Percentiles rank a stretch among this genome's conserved stretches.
Evolutionary conservation across 2,888 invertebrate species (phyloP).

Genomic region (Heteromurus nitidus): DNA sequence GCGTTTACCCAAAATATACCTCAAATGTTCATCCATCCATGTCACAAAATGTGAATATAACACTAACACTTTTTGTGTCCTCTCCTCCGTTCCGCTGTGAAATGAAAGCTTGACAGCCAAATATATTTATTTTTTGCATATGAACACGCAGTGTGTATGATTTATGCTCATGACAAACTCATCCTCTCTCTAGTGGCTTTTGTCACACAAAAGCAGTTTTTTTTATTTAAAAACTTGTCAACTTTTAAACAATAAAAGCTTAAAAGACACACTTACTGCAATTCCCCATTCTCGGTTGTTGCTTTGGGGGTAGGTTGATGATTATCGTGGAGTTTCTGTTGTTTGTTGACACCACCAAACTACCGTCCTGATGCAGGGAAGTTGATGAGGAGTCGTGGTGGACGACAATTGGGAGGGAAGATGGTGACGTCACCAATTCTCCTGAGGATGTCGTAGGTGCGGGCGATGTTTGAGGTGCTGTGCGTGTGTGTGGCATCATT

Average conservation of each 20-base stretch:
- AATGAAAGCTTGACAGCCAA: no score
- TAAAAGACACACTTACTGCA: slow-evolving; percentile 60
- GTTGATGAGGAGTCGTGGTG: slow-evolving; percentile 28
- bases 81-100: no score
- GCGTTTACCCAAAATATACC: no score
- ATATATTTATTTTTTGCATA: not conserved
- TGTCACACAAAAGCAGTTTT: slow-evolving; percentile 5
- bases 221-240: slow-evolving; percentile 41
- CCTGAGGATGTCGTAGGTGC: slow-evolving; percentile 17
- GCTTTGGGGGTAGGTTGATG: slow-evolving; percentile 23
- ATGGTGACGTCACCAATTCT: not conserved
- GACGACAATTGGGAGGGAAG: slow-evolving; percentile 3
- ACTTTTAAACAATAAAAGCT: slow-evolving; percentile 4
- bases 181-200: not conserved
- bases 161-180: slow-evolving; percentile 43
- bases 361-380: not conserved
- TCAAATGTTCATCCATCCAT: slow-evolving; percentile 18
- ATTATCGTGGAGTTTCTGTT: slow-evolving; percentile 33
- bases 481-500: not conserved
- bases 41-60: not conserved
- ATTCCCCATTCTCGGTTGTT: slow-evolving; percentile 54
- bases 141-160: slow-evolving; percentile 8
- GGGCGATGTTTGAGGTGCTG: slow-evolving; percentile 8
- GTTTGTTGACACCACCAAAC: slow-evolving; percentile 30
- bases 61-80: not conserved